phyloP scores from a whole-genome alignment of 2,113 vertebrate genomes.

The Ivindomyrus marchei region DNA sequence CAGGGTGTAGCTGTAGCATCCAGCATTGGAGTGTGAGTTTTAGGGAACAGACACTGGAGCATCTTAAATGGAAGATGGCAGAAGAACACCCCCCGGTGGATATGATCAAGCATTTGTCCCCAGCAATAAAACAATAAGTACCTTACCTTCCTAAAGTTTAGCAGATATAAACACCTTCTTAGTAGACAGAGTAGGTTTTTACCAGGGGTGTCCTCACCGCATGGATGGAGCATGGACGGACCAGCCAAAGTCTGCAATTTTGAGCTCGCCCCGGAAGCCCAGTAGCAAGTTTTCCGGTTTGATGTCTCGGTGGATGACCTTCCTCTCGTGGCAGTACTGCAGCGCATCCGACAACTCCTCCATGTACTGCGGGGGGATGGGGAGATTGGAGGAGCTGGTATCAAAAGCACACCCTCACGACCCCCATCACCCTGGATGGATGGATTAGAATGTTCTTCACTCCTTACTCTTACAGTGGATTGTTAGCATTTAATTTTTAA shows the following conservation, averaged over 20 bases:
- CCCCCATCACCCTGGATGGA: not conserved
- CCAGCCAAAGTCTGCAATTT: conserved; percentile 91
- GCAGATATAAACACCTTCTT: not conserved
- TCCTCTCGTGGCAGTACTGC: conserved; percentile 75
- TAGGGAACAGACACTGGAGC: not conserved
- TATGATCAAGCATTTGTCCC: not conserved
- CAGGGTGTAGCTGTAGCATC: not conserved
- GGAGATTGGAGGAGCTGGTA: not conserved
- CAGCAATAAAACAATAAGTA: not conserved
- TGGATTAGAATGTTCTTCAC: not conserved
- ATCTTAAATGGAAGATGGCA: not conserved
- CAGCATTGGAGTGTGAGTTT: not conserved
- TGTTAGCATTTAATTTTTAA: not conserved
- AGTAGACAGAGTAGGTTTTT: not conserved
- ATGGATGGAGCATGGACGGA: conserved; percentile 86
- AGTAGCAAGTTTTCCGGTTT: conserved; percentile 86
- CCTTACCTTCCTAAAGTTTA: not conserved
- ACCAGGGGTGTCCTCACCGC: conserved; percentile 53
- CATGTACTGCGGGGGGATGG: conserved; percentile 65
- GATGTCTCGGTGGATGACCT: conserved; percentile 88
- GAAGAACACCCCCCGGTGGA: not conserved
- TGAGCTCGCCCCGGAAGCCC: conserved; percentile 80
- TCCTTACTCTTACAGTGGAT: not conserved
- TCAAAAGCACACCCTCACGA: not conserved
- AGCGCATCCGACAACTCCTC: conserved; percentile 81